phyloP scores from a whole-genome alignment of 2,888 invertebrate genomes.

The Tipula vernalis region DNA sequence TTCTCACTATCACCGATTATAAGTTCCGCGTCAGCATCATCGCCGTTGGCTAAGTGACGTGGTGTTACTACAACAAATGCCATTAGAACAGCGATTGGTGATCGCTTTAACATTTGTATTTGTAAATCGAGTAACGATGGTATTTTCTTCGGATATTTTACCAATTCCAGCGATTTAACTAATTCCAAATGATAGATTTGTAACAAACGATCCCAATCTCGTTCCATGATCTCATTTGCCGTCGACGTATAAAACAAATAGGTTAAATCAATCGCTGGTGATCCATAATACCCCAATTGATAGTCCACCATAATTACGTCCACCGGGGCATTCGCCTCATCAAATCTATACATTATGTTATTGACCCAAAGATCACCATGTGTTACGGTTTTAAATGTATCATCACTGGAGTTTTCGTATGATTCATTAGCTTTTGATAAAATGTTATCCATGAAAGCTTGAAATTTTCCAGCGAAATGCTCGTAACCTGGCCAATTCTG shows the following conservation, averaged over 20 bases:
- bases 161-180: not conserved
- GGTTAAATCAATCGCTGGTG: not conserved
- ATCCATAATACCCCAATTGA: not conserved
- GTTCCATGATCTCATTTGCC: not conserved
- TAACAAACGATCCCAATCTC: not conserved
- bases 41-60: not conserved
- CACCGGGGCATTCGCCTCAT: constrained; percentile 22
- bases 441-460: not conserved
- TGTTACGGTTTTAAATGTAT: constrained; percentile 17
- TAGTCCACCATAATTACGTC: constrained; percentile 22
- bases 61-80: not conserved
- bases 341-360: constrained; percentile 32
- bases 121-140: not conserved
- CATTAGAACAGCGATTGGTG: not conserved
- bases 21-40: not conserved
- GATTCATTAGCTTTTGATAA: not conserved
- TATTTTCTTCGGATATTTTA: not conserved
- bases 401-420: not conserved
- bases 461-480: not conserved
- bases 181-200: not conserved
- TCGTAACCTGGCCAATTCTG: not conserved
- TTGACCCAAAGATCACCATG: constrained; percentile 34
- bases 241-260: not conserved
- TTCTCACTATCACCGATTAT: not conserved
- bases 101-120: not conserved